A percentile compares a stretch with the other conserved stretches of the same genome.
phyloP scores from a whole-genome alignment of 2,113 vertebrate genomes.

The Falcunculus frontatus region DNA sequence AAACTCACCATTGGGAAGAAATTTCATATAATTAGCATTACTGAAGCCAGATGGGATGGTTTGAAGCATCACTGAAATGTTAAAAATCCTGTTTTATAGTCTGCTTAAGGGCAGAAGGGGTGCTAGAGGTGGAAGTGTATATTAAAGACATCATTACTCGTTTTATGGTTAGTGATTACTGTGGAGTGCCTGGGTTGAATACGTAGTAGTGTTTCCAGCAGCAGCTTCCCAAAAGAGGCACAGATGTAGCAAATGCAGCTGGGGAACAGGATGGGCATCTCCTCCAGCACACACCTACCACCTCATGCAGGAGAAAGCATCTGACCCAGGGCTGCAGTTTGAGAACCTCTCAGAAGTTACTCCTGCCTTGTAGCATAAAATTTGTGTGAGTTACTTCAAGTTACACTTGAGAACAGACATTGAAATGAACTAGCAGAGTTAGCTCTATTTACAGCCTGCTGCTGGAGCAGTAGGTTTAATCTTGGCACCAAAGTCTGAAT shows the following conservation, averaged over 20 bases:
- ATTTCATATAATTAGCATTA: not conserved
- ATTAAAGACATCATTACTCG: not conserved
- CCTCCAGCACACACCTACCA: not conserved
- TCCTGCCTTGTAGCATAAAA: fast-evolving
- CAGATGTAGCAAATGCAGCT: not conserved
- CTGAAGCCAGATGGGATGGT: not conserved
- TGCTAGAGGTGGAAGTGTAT: not conserved
- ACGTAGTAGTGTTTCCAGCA: not conserved
- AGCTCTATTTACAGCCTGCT: not conserved
- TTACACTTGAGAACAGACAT: not conserved
- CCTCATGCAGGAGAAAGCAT: fast-evolving
- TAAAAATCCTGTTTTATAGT: not conserved
- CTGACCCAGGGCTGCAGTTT: not conserved
- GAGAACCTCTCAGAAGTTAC: not conserved
- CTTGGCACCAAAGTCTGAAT: not conserved
- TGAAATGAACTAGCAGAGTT: not conserved
- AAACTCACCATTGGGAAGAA: not conserved
- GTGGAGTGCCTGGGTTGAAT: not conserved
- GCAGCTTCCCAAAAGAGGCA: not conserved
- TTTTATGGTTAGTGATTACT: not conserved
- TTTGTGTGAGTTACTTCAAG: not conserved
- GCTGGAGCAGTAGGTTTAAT: not conserved
- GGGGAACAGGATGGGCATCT: not conserved
- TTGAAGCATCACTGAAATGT: not conserved
- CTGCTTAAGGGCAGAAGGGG: constrained; percentile 5